phyloP scores from a whole-genome alignment of 53 echinoderm and acorn worm genomes.

The Actinopyga echinites region DNA sequence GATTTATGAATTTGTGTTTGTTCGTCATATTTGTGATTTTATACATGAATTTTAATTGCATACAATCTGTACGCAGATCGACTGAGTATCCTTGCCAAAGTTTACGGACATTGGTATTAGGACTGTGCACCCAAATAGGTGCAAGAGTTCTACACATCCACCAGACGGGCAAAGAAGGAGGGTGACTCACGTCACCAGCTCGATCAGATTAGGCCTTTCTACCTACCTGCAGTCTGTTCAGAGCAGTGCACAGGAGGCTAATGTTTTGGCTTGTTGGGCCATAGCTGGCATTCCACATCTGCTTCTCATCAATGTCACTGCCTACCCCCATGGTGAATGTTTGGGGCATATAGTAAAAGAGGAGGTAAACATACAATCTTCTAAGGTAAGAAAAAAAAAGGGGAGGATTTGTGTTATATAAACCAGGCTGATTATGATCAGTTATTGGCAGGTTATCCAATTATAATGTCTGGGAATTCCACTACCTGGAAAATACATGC shows the following conservation, averaged over 20 bases:
- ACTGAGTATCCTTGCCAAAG: too few species aligned
- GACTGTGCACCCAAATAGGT: too few species aligned
- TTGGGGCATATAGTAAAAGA: neutral
- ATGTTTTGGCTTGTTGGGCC: neutral
- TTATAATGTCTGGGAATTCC: conserved; percentile 14
- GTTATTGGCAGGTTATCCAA: conserved; percentile 32
- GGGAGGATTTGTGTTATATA: neutral
- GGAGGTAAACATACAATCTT: conserved; percentile 14
- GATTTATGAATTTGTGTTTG: too few species aligned
- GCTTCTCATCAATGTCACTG: conserved; percentile 17
- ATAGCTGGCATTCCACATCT: conserved; percentile 30
- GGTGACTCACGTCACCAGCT: too few species aligned
- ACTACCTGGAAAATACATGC: neutral
- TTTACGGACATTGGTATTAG: too few species aligned
- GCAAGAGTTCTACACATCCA: too few species aligned
- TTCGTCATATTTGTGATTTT: too few species aligned
- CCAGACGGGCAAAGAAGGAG: too few species aligned
- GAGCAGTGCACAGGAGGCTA: neutral
- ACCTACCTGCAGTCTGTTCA: conserved; percentile 5
- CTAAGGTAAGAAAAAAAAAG: neutral
- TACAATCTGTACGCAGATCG: too few species aligned
- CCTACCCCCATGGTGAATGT: conserved; percentile 29
- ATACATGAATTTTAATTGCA: too few species aligned
- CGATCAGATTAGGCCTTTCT: too few species aligned
- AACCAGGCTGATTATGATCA: conserved; percentile 15